phyloP scores from a whole-genome alignment of 2,113 vertebrate genomes.

The Oxyruncus cristatus region DNA sequence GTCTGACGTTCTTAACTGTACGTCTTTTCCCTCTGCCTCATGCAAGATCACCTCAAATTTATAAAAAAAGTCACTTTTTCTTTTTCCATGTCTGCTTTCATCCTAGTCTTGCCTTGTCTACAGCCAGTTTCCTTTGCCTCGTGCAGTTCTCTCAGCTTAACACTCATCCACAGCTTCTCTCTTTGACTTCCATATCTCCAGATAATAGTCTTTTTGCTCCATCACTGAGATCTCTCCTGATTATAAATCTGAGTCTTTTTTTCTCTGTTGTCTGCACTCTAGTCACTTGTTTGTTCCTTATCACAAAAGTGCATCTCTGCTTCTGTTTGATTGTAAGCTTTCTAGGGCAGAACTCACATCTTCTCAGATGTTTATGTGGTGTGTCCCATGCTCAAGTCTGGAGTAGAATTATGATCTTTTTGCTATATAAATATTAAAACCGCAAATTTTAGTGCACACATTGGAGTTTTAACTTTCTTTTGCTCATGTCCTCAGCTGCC shows the following conservation, averaged over 20 bases:
- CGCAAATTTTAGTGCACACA: neutral
- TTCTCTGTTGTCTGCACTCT: neutral
- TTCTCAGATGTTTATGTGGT: neutral
- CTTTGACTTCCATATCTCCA: neutral
- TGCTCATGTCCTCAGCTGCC: constrained; percentile 24
- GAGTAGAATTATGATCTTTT: neutral
- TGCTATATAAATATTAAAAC: neutral
- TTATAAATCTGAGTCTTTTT: neutral
- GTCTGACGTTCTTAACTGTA: neutral
- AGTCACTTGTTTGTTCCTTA: neutral
- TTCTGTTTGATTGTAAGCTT: neutral
- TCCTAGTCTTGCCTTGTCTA: neutral
- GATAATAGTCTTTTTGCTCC: neutral
- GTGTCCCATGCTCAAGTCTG: neutral
- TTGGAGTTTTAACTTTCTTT: neutral
- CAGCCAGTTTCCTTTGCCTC: neutral
- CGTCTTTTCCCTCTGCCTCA: neutral
- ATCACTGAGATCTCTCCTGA: neutral
- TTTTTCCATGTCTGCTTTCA: neutral
- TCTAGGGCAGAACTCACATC: neutral
- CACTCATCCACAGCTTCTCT: neutral
- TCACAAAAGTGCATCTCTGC: neutral
- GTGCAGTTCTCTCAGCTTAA: neutral
- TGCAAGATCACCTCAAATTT: neutral
- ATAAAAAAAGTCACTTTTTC: neutral